Conservation (phyloP, 2,113 vertebrate genomes). For the Pagrus major region DNA sequence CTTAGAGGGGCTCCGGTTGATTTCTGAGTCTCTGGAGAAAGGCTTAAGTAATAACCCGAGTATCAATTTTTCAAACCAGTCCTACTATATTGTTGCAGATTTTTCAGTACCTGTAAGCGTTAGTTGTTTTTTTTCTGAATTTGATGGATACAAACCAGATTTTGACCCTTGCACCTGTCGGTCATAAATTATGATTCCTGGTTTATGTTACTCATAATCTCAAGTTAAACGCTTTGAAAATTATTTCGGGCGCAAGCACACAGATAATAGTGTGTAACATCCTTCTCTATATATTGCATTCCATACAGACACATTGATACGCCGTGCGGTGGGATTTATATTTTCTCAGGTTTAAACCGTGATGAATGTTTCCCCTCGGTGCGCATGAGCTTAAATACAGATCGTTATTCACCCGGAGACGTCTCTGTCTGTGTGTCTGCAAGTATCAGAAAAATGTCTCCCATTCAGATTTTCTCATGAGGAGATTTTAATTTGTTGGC, state of each 20-base stretch:
- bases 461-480: background rate
- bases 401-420: conserved; percentile 48
- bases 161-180: conserved; percentile 75
- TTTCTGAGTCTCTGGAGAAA: conserved; percentile 66
- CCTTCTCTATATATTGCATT: conserved; percentile 58
- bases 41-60: conserved; percentile 48
- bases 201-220: conserved; percentile 71
- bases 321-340: conserved; percentile 29
- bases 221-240: conserved; percentile 66
- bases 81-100: conserved; percentile 54
- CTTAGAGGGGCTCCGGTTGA: conserved; percentile 53
- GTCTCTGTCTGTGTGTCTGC: conserved; percentile 13
- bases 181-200: conserved; percentile 75
- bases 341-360: conserved; percentile 54
- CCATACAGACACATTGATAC: conserved; percentile 51
- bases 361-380: conserved; percentile 34
- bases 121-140: conserved; percentile 33
- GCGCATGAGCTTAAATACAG: conserved; percentile 26
- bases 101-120: conserved; percentile 50
- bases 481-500: conserved; percentile 37
- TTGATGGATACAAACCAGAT: conserved; percentile 81
- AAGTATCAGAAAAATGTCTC: conserved; percentile 17
- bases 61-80: conserved; percentile 64
- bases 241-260: conserved; percentile 39
- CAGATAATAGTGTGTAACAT: conserved; percentile 48